phyloP scores from a whole-genome alignment of 2,113 vertebrate genomes.

The Vidua macroura region DNA sequence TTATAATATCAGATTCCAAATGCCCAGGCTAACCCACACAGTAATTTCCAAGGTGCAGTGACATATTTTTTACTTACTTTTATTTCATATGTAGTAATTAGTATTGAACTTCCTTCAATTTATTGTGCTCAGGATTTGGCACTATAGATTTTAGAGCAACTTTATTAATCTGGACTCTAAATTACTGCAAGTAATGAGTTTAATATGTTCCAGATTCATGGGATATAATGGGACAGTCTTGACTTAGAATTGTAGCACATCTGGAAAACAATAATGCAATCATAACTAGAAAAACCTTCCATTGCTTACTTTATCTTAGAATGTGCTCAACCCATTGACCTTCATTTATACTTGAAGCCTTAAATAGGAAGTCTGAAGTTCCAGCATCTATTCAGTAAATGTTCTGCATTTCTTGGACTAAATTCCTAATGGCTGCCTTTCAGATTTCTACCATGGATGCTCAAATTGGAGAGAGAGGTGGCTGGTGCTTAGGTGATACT shows the following conservation, averaged over 20 bases:
- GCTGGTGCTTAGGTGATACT: neutral
- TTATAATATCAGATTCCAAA: neutral
- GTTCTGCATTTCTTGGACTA: neutral
- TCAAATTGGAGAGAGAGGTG: neutral
- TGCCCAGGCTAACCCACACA: neutral
- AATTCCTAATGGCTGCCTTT: neutral
- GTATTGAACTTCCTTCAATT: constrained; percentile 28
- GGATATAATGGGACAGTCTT: neutral
- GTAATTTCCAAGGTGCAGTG: neutral
- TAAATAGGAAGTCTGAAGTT: neutral
- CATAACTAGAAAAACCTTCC: neutral
- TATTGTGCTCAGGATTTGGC: neutral
- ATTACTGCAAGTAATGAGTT: neutral
- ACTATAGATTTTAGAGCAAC: constrained; percentile 9
- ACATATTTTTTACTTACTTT: neutral
- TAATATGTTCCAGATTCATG: neutral
- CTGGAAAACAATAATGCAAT: neutral
- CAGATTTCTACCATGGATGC: neutral
- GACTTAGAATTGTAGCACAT: neutral
- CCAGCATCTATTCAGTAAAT: neutral
- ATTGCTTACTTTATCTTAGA: neutral
- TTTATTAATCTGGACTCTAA: neutral
- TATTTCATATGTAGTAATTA: neutral
- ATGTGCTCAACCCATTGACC: neutral
- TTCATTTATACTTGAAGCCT: neutral